Percentiles rank a stretch among this genome's conserved stretches.
phyloP scores from a whole-genome alignment of 2,113 vertebrate species.

The Tamias sibiricus region DNA sequence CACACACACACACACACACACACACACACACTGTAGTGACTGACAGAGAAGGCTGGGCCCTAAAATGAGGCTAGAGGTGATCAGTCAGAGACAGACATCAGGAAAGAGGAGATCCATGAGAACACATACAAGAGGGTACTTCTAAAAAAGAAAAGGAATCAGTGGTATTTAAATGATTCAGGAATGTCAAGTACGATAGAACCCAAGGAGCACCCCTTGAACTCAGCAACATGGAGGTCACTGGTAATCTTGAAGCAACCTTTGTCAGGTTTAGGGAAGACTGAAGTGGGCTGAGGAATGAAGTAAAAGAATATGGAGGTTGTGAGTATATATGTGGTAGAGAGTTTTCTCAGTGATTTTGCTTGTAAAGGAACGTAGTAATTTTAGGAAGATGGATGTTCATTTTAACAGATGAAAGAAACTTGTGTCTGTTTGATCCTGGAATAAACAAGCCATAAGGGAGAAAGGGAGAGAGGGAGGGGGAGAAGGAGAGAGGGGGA shows the following conservation, averaged over 20 bases:
- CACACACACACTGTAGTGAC: neutral
- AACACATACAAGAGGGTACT: neutral
- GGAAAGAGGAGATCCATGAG: neutral
- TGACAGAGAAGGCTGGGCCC: neutral
- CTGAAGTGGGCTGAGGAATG: neutral
- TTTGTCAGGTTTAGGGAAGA: neutral
- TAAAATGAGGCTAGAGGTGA: neutral
- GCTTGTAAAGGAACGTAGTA: neutral
- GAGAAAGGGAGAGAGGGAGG: too few species aligned
- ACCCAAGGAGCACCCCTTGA: neutral
- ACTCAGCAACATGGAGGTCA: neutral
- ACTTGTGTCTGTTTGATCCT: neutral
- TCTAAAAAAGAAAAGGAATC: neutral
- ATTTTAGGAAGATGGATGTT: neutral
- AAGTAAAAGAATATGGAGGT: neutral
- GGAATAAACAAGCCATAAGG: neutral
- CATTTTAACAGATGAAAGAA: neutral
- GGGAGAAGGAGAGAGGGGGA: neutral
- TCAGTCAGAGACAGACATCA: neutral
- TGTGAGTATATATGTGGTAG: neutral
- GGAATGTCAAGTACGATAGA: neutral
- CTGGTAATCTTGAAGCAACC: neutral
- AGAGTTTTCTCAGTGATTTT: neutral
- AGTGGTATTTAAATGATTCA: neutral
- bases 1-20: too few species aligned